Base-by-base conservation (phyloP, 2,888 invertebrate species). In the Cryptophagus acutangulus region DNA sequence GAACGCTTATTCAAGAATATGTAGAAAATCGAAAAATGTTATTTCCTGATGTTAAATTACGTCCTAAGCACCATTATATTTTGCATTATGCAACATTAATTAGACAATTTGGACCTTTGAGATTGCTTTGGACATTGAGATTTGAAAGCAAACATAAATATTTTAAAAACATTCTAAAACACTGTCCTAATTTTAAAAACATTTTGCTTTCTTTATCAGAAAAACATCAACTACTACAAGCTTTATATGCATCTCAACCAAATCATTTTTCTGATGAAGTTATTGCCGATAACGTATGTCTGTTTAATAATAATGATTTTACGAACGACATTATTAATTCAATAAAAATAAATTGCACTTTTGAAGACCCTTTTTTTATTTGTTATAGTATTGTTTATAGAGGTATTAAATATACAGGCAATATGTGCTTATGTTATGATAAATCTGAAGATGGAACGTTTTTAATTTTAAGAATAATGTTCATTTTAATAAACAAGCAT, bases 71-170 rank as follows among this genome's bases (percentile, higher is more conserved):
- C 15, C 26, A 26, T n/a, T 26, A 28, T 40, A 28, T 55, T 6
- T 14, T 17, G 3, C 57, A 58, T 40, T 58, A 54, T 36, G 41
- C 45, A 4, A 3, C 28, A 8, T 42, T 35, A 9, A 35, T 17
- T 26, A 35, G 9, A 15, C 5, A 8, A 6, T 35, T 14, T 12
- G 15, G 33, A 15, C 52, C 51, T 1, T 37, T 50, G 18, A 30
- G 36, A 13, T 29, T 39, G 31, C 28, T 41, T 12, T 52, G 48
- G 46, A 49, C 46, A 5, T 33, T 52, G 24, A 25, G 54, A 2
- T 52, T 45, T 41, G 52, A 54, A 44, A 38, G 42, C 10, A 48
- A 51, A 10, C 51, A 54, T 36, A 37, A 33, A 16, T 41, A 41
- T 39, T 49, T 44, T 6, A 51, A 49, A 35, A 43, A 38, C 20